Conservation (phyloP, 1,140 invertebrate species). For the Drosophila paulistorum region DNA sequence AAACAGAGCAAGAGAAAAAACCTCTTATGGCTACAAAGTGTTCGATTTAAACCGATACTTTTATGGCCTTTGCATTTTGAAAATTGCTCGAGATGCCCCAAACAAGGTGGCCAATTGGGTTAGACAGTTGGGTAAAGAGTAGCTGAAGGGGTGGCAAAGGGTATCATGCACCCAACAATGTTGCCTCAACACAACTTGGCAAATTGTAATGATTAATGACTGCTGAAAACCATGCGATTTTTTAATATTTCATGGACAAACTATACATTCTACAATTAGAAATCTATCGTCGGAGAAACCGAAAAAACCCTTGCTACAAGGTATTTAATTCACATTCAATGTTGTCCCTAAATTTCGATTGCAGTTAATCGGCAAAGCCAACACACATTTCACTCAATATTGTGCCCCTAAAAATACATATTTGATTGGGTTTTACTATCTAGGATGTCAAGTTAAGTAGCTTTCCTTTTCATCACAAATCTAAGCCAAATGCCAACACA, state of each 20-base stretch:
- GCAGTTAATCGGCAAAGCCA: no score
- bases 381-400: slow-evolving; percentile 15
- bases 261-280: no score
- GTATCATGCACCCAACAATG: no score
- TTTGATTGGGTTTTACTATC: slow-evolving; percentile 43
- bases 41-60: slow-evolving; percentile 62
- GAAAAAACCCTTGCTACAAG: no score
- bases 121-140: neutral
- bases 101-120: neutral
- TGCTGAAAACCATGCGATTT: no score
- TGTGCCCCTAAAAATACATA: slow-evolving; percentile 1
- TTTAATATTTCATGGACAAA: no score
- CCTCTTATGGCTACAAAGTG: slow-evolving; percentile 32
- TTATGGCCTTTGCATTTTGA: slow-evolving; percentile 59
- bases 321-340: no score
- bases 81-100: slow-evolving; percentile 41
- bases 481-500: slow-evolving; percentile 72
- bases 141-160: neutral
- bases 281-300: no score
- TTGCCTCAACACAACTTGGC: no score
- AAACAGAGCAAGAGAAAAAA: neutral
- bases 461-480: slow-evolving; percentile 48
- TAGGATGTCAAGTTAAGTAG: slow-evolving; percentile 37
- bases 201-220: no score
- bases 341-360: no score